phyloP scores from a whole-genome alignment of 2,113 vertebrate genomes.

The Pycnonotus jocosus region DNA sequence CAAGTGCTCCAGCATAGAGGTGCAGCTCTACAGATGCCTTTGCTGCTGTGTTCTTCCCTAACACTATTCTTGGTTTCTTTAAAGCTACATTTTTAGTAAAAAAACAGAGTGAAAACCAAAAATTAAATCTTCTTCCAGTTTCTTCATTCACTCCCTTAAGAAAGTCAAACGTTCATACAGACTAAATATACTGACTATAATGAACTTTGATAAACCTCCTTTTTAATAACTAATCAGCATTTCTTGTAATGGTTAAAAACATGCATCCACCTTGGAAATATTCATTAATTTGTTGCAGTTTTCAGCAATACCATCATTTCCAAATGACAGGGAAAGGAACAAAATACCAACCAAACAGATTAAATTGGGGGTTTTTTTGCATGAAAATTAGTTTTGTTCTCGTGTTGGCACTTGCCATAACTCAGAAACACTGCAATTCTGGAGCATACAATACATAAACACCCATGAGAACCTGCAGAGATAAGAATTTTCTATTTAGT shows the following conservation, averaged over 20 bases:
- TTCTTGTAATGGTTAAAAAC: neutral
- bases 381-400: neutral
- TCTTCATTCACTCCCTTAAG: neutral
- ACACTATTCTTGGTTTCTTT: neutral
- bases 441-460: neutral
- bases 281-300: neutral
- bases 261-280: neutral
- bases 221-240: neutral
- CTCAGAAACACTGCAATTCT: neutral
- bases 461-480: neutral
- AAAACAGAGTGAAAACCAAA: neutral
- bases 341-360: neutral
- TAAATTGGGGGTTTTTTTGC: neutral
- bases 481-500: no score
- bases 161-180: neutral
- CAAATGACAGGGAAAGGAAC: neutral
- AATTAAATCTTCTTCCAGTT: neutral
- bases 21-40: neutral
- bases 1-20: neutral
- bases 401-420: neutral
- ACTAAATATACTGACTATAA: neutral
- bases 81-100: neutral
- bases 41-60: neutral
- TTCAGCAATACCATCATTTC: neutral
- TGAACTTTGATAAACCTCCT: neutral